Conservation (phyloP, 1,140 invertebrate species). For the Pissodes strobi region DNA sequence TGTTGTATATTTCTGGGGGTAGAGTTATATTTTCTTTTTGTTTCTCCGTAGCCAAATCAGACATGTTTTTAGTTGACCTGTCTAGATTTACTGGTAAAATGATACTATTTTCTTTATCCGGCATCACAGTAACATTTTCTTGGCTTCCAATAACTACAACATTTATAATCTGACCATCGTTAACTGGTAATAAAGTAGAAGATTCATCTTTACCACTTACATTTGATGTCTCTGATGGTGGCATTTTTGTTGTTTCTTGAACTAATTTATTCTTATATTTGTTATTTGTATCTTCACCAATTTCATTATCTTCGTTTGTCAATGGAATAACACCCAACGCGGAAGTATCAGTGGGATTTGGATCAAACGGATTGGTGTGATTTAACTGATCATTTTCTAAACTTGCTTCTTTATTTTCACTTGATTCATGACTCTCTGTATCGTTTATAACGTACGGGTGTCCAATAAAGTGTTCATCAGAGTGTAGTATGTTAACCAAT, state of each 20-base stretch:
- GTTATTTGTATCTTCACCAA: background rate
- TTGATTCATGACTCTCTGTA: constrained; percentile 38
- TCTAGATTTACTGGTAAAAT: background rate
- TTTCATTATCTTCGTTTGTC: constrained; percentile 36
- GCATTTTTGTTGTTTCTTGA: constrained; percentile 22
- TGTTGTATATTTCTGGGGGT: constrained; percentile 49
- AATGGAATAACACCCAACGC: constrained; percentile 37
- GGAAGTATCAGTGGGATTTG: constrained; percentile 37
- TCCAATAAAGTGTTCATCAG: constrained; percentile 43
- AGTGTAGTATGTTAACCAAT: constrained; percentile 60
- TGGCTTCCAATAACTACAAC: background rate
- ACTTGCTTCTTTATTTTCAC: constrained; percentile 39
- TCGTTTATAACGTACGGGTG: constrained; percentile 35
- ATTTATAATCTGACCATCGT: background rate
- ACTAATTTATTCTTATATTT: background rate
- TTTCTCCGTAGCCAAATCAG: background rate
- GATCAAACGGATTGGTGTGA: constrained; percentile 51
- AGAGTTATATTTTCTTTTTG: constrained; percentile 32
- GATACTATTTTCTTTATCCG: background rate
- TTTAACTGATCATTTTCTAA: constrained; percentile 55
- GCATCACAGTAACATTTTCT: background rate
- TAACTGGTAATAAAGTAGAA: background rate
- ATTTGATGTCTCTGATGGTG: constrained; percentile 20
- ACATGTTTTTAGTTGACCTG: background rate
- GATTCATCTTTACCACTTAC: constrained; percentile 25